Evolutionary conservation across 2,797 vertebrate genomes (phyloP), one percentile per base, ranked within the genome.

Genomic region (Oceanodroma leucorhoa): DNA sequence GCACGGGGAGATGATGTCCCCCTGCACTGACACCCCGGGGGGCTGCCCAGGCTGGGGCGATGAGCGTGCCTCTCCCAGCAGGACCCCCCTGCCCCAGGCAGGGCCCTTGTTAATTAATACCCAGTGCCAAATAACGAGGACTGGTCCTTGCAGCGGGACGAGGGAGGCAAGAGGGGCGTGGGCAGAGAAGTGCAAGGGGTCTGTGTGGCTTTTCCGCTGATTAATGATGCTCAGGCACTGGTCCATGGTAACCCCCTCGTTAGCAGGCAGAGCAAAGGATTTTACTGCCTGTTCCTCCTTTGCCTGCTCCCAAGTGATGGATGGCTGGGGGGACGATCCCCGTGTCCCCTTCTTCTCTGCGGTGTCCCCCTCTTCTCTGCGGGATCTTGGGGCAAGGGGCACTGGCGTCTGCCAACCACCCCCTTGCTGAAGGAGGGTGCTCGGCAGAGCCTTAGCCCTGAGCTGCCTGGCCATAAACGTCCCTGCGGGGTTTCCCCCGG

Each of bases 241-340:
- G 89, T 97, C 93, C 93, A 78, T 76, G 12, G 78, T 92, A 64
- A 66, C 94, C 82, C 67, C 75, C 96, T 97, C 18, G 14, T 97
- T 96, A 97, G 93, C 71, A 61, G 93, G 65, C 93, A 78, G 82
- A 91, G 58, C 81, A 82, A 90, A 96, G 85, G 75, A 75, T 97
- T 96, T 95, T 93, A 88, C 93, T 71, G n/a, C 65, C 38, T 58
- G 23, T 41, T 41, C 15, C 29, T 94, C 82, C 93, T 82, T 46
- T 75, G 36, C 85, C 87, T 0, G 1, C 3, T 95, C 70, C 73
- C 17, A 54, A 54, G 64, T 89, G 96, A 92, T 97, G 83, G 93
- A 77, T 97, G 20, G 46, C 40, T 10, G 16, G 17, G 51, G 41
- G 12, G 6, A 3, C 4, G 14, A 66, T 61, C 66, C 32, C 38